phyloP scores from a whole-genome alignment of 2,113 vertebrate genomes.

The Ceyx cyanopectus region DNA sequence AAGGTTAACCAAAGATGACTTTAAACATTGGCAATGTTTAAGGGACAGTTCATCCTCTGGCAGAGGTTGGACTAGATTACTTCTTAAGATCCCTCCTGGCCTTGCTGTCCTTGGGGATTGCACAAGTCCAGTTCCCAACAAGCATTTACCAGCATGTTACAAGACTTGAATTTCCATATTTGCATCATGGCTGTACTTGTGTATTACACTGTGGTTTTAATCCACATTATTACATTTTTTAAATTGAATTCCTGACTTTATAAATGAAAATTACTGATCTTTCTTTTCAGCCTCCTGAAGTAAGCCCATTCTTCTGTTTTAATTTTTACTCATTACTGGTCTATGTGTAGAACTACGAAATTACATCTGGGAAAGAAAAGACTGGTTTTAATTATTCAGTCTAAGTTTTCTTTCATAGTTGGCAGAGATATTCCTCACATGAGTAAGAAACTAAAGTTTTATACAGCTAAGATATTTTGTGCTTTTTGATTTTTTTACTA shows the following conservation, averaged over 20 bases:
- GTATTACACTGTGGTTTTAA: neutral
- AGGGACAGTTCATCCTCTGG: slow-evolving; percentile 20
- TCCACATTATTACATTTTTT: neutral
- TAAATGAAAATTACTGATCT: neutral
- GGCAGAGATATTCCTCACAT: neutral
- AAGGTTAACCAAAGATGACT: neutral
- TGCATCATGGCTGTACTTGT: neutral
- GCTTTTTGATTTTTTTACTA: neutral
- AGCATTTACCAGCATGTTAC: neutral
- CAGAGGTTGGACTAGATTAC: neutral
- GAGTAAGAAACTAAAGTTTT: neutral
- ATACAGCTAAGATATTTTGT: neutral
- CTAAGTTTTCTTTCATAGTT: neutral
- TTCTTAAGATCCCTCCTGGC: neutral
- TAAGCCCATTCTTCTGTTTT: neutral
- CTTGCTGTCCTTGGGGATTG: neutral
- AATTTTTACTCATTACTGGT: neutral
- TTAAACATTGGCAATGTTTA: neutral
- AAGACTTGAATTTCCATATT: neutral
- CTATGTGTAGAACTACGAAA: neutral
- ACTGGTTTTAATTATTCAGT: neutral
- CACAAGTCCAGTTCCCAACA: rapidly evolving
- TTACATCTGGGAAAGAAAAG: neutral
- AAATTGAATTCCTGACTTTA: neutral
- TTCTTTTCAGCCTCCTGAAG: neutral